A percentile compares a stretch with the other conserved stretches of the same genome.
phyloP scores from a whole-genome alignment of 37 sponge, comb jelly and placozoan genomes.

The Axinella damicornis region DNA sequence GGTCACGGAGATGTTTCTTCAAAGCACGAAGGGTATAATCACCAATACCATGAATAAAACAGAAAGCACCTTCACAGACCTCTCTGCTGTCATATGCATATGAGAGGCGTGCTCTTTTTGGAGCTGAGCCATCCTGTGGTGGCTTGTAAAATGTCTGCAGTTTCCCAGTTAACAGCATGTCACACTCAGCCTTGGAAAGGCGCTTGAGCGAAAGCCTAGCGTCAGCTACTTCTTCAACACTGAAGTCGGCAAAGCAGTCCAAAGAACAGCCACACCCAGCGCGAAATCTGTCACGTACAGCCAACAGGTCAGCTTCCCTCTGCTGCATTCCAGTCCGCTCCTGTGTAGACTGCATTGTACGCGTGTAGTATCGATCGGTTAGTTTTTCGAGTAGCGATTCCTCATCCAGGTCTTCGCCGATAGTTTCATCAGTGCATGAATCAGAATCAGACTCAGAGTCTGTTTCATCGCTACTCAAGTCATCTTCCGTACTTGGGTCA shows the following conservation, averaged over 20 bases:
- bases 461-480: too few relatives aligned
- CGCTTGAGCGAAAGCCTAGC: slow-evolving; percentile 1
- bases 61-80: not conserved
- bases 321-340: not conserved
- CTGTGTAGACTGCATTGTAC: too few relatives aligned
- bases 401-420: too few relatives aligned
- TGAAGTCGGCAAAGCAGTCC: slow-evolving; percentile 3
- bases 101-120: not conserved
- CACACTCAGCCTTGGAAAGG: slow-evolving; percentile 5
- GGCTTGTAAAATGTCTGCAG: not conserved
- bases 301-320: not conserved
- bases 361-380: slow-evolving; percentile 1
- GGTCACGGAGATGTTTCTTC: slow-evolving; percentile 6
- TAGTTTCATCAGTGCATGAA: too few relatives aligned
- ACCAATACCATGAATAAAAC: slow-evolving; percentile 5
- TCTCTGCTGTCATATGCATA: not conserved
- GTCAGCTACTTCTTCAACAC: slow-evolving; percentile 2
- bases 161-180: not conserved
- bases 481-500: not conserved
- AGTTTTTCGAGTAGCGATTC: not conserved
- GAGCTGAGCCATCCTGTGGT: not conserved
- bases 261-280: slow-evolving; percentile 1
- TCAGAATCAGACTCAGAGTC: too few relatives aligned
- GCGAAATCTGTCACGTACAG: not conserved
- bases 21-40: slow-evolving; percentile 1